Conservation (phyloP, 1,140 invertebrate species). For the Polypedilum vanderplanki region DNA sequence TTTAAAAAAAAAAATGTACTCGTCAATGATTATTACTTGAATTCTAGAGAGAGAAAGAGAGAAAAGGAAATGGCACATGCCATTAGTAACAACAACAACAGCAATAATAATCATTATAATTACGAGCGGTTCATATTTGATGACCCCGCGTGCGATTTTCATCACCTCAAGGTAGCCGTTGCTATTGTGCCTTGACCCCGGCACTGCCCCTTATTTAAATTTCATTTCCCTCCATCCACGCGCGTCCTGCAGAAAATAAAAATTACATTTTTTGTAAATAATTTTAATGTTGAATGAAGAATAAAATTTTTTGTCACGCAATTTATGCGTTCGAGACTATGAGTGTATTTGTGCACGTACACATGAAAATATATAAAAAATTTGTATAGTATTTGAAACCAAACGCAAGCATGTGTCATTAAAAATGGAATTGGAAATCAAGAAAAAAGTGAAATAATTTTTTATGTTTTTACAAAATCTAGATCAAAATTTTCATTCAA, state of each 20-base stretch:
- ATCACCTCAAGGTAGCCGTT: background rate
- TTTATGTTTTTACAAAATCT: constrained; percentile 21
- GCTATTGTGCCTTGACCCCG: background rate
- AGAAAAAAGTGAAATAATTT: background rate
- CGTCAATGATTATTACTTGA: background rate
- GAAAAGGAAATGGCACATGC: constrained; percentile 4
- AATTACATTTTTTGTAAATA: constrained; percentile 26
- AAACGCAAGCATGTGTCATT: constrained; percentile 11
- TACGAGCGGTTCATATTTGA: background rate
- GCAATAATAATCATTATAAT: background rate
- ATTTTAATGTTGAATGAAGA: constrained; percentile 23
- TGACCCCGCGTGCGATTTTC: constrained; percentile 9
- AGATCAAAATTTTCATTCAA: constrained; percentile 26
- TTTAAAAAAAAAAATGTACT: background rate
- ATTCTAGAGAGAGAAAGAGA: background rate
- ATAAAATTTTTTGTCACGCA: constrained; percentile 21
- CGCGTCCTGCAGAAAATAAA: background rate
- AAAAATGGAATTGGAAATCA: constrained; percentile 28
- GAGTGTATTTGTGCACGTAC: too few species aligned
- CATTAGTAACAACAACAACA: background rate
- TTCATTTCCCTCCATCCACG: background rate
- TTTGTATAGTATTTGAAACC: too few species aligned
- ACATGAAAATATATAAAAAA: too few species aligned
- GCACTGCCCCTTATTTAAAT: constrained; percentile 21
- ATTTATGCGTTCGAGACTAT: background rate